Evolutionary conservation across 2,797 vertebrate genomes (phyloP).

Genomic region (Crossoptilon crossoptilon): DNA sequence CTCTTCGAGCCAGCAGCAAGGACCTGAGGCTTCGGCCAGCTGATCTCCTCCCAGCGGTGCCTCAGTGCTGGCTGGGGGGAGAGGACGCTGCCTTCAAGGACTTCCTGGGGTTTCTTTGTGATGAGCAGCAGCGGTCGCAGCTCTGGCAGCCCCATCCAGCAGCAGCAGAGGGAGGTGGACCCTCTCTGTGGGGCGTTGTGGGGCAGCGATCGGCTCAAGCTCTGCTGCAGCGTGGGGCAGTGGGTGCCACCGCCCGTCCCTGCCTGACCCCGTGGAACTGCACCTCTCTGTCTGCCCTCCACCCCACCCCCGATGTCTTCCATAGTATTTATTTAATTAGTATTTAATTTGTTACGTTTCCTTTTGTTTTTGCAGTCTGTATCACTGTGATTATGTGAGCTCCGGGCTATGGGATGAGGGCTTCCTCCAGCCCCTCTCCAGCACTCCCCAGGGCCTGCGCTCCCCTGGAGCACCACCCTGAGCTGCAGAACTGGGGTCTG

Average conservation of each 20-base stretch:
- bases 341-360: constrained; percentile 86
- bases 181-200: not conserved
- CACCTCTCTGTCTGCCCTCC: constrained; percentile 69
- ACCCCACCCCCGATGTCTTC: constrained; percentile 73
- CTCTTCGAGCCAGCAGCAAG: constrained; percentile 76
- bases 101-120: constrained; percentile 12
- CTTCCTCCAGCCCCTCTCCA: constrained; percentile 19
- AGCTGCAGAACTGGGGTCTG: not conserved
- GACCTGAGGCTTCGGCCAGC: constrained; percentile 68
- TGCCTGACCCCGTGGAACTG: constrained; percentile 64
- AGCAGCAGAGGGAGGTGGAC: not conserved
- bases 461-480: not conserved
- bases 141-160: not conserved
- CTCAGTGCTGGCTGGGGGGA: constrained; percentile 43
- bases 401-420: not conserved
- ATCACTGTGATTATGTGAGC: constrained; percentile 83
- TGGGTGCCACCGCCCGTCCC: constrained; percentile 14
- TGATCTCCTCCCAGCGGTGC: constrained; percentile 64
- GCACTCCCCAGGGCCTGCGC: not conserved
- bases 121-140: constrained; percentile 12
- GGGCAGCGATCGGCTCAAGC: constrained; percentile 20
- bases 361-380: constrained; percentile 81
- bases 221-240: not conserved
- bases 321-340: constrained; percentile 88
- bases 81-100: constrained; percentile 57